Evolutionary conservation across 2,797 vertebrate species (phyloP).

Genomic region (Syngnathus acus): DNA sequence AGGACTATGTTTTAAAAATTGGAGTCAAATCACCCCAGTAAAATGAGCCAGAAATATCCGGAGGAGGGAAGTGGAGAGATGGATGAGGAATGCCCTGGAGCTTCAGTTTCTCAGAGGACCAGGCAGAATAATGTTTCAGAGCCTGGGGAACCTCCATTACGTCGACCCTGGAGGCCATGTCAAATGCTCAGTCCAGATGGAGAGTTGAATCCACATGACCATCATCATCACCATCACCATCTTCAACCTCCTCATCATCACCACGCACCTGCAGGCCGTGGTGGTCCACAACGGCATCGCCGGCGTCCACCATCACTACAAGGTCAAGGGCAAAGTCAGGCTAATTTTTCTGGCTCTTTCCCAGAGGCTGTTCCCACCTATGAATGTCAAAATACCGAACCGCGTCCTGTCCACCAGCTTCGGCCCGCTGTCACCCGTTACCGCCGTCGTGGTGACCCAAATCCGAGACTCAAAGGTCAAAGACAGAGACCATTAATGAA

Average conservation of each 20-base stretch:
- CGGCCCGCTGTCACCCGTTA: constrained; percentile 58
- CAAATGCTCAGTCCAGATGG: constrained; percentile 68
- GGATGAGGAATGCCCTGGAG: constrained; percentile 33
- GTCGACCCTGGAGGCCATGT: constrained; percentile 70
- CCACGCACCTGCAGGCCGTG: constrained; percentile 35
- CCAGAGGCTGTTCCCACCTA: neutral
- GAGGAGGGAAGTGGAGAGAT: constrained; percentile 31
- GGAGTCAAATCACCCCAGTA: constrained; percentile 23
- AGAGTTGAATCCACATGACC: constrained; percentile 42
- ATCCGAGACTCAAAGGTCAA: constrained; percentile 49
- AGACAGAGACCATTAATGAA: constrained; percentile 34
- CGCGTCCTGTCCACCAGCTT: constrained; percentile 32
- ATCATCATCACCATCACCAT: constrained; percentile 53
- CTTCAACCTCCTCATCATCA: constrained; percentile 27
- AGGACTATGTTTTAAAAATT: constrained; percentile 42
- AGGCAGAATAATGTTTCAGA: constrained; percentile 4
- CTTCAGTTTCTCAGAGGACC: constrained; percentile 14
- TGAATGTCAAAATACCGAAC: constrained; percentile 14
- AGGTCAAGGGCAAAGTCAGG: constrained; percentile 31
- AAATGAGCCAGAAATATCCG: constrained; percentile 58
- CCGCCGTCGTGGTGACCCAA: constrained; percentile 60
- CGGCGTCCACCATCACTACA: constrained; percentile 34
- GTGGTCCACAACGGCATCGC: constrained; percentile 45
- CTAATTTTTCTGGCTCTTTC: constrained; percentile 21
- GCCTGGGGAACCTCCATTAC: constrained; percentile 41